Conservation (phyloP, 1,140 invertebrate species). For the Delia radicum region DNA sequence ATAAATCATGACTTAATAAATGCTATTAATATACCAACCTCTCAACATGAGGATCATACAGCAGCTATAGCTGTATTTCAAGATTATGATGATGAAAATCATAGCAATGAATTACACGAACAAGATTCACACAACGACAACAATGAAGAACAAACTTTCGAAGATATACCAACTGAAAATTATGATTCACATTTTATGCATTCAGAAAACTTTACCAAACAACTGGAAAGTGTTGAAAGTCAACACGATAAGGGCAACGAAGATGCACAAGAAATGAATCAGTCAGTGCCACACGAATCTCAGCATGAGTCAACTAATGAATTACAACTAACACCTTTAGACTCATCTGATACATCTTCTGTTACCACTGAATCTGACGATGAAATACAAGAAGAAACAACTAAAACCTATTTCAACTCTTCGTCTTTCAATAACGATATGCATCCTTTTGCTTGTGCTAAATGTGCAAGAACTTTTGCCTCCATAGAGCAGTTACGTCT, state of each 20-base stretch:
- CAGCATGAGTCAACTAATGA: not conserved
- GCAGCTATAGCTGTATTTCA: not conserved
- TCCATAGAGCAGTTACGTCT: slow-evolving; percentile 11
- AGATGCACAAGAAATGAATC: no score
- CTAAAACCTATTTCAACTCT: not conserved
- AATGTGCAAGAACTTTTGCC: slow-evolving; percentile 26
- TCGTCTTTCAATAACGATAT: not conserved
- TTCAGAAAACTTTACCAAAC: no score
- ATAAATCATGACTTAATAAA: not conserved
- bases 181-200: no score
- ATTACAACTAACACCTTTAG: no score
- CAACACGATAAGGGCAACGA: no score
- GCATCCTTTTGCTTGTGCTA: slow-evolving; percentile 31
- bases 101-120: not conserved
- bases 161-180: not conserved
- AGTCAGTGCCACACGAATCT: not conserved
- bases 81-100: slow-evolving; percentile 1
- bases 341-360: not conserved
- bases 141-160: not conserved
- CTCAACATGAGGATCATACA: not conserved
- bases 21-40: not conserved
- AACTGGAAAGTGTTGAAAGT: not conserved
- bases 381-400: not conserved
- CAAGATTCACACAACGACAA: no score
- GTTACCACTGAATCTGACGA: not conserved